Base-by-base conservation (phyloP, 2,113 vertebrate species). In the Thalassarche chlororhynchos region DNA sequence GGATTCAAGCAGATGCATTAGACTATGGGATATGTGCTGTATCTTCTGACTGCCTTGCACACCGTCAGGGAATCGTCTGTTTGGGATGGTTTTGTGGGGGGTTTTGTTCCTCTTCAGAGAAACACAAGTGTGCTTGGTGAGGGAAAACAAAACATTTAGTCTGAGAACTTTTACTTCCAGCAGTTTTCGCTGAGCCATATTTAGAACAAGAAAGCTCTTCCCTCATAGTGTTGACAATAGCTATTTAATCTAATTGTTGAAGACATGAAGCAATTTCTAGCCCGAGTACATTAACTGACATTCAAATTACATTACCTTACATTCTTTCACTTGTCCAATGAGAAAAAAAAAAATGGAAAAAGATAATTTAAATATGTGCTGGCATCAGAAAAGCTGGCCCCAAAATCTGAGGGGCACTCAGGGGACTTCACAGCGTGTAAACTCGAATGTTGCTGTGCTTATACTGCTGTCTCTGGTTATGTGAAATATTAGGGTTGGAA, bases 61-160 rank as follows among this genome's bases (percentile, higher is more conserved):
- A 68, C 4, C 4, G 3, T 42, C 38, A 64, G 29, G 17, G 26
- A 69, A 74, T 23, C 0, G 0, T 2, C 11, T 76, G 4, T 15
- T 51, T 58, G 47, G 19, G 18, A 38, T 15, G 19, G 38, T 51
- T 87, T 42, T 2, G 0, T 7, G 6, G 8, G 10, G 6, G 2
- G 6, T 1, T 28, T 55, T 55, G 5, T 11, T 71, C 29, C 32
- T 75, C 8, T 58, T 87, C 19, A 20, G 49, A 83, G 57, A 55
- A 87, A 31, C 6, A 13, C 18, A 40, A 38, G 19, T 25, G 5
- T 66, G 4, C 10, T 51, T 60, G 19, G 12, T 65, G 28, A 78
- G 28, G 14, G 13, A 84, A 81, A 95, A 42, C 24, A 72, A 71
- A 71, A 32, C 1, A 68, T 34, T 21, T 71, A 71, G 26, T 9